Percentiles rank a stretch among this genome's conserved stretches.
Conservation (phyloP, 1,140 invertebrate species). For the Zophobas morio region DNA sequence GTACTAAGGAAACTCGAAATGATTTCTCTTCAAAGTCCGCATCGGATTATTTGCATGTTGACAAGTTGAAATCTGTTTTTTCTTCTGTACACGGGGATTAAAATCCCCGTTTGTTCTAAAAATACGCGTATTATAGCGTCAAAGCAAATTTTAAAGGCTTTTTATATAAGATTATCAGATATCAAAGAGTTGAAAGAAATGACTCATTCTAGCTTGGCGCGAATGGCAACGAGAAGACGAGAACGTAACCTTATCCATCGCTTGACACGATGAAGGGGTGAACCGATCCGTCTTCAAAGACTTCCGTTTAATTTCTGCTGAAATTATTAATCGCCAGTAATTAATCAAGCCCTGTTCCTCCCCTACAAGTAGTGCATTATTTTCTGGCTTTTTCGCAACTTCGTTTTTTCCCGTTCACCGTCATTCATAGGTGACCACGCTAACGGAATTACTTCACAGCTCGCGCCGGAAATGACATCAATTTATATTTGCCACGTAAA, state of each 20-base stretch:
- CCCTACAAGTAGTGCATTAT: constrained; percentile 38
- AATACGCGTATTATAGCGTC: constrained; percentile 41
- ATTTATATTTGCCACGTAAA: too few species aligned
- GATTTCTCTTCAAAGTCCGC: too few species aligned
- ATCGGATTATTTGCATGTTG: too few species aligned
- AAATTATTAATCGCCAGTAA: constrained; percentile 47
- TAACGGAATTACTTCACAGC: background rate
- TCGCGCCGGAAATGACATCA: too few species aligned
- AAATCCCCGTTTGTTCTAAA: constrained; percentile 37
- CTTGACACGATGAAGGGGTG: constrained; percentile 47
- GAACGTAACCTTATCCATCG: constrained; percentile 46
- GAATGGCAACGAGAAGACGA: constrained; percentile 44
- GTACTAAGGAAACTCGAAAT: too few species aligned
- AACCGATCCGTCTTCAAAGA: constrained; percentile 48
- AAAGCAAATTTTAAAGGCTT: constrained; percentile 44
- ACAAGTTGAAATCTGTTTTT: constrained; percentile 6
- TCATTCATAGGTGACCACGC: constrained; percentile 4
- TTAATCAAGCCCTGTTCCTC: constrained; percentile 42
- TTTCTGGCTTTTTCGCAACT: constrained; percentile 34
- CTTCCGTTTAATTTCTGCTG: constrained; percentile 47
- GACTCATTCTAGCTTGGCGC: constrained; percentile 35
- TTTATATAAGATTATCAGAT: constrained; percentile 48
- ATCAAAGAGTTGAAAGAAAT: constrained; percentile 48
- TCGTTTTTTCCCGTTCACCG: constrained; percentile 21
- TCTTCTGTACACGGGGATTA: constrained; percentile 35